phyloP scores from a whole-genome alignment of 2,113 vertebrate species.

The Romanogobio albipinnatus region DNA sequence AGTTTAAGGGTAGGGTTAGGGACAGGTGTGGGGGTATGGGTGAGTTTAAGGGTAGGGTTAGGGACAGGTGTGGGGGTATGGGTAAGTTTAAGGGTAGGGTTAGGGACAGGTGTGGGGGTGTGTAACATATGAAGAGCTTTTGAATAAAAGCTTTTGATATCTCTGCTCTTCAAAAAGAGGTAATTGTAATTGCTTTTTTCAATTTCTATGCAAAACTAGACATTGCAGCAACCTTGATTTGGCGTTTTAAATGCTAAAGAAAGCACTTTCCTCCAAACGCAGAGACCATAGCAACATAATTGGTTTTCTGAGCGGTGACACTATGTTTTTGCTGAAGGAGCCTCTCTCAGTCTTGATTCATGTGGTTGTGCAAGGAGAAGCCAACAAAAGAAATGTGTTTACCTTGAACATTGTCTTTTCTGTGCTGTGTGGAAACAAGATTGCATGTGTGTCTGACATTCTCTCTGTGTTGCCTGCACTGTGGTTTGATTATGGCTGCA shows the following conservation, averaged over 20 bases:
- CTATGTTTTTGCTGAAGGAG: constrained; percentile 29
- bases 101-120: too few relatives aligned
- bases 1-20: too few relatives aligned
- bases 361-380: constrained; percentile 7
- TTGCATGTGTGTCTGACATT: constrained; percentile 31
- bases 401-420: constrained; percentile 33
- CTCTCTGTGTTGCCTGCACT: constrained; percentile 59
- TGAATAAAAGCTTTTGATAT: neutral
- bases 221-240: constrained; percentile 11
- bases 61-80: too few relatives aligned
- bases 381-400: constrained; percentile 28
- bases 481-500: constrained; percentile 55
- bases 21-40: too few relatives aligned
- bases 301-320: constrained; percentile 23
- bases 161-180: neutral
- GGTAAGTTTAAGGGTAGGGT: too few relatives aligned
- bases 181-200: constrained; percentile 9
- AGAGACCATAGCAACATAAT: constrained; percentile 25
- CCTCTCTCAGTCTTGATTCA: neutral
- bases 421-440: constrained; percentile 16
- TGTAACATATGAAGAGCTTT: neutral
- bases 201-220: neutral
- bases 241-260: neutral
- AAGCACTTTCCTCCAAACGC: neutral
- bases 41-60: too few relatives aligned